A percentile compares a stretch with the other conserved stretches of the same genome.
Conservation (phyloP, 2,113 vertebrate species). For the Paradisaea rubra region DNA sequence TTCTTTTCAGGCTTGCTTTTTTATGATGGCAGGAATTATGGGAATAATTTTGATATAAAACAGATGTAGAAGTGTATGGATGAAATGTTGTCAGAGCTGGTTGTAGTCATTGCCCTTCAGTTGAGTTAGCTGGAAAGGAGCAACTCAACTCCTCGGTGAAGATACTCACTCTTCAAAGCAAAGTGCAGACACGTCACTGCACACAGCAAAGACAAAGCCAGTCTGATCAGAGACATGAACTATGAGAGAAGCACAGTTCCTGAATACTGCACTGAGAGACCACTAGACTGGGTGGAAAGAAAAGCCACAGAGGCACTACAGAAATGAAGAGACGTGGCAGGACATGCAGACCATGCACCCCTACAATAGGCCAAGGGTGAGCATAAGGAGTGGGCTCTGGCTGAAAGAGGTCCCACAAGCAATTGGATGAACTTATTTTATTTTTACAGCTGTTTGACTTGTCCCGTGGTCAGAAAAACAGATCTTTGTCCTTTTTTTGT, state of each 20-base stretch:
- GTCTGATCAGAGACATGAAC: neutral
- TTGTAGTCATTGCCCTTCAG: neutral
- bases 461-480: neutral
- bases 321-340: neutral
- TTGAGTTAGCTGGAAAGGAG: neutral
- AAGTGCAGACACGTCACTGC: neutral
- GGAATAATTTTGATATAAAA: slow-evolving; percentile 13
- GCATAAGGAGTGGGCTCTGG: neutral
- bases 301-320: neutral
- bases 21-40: neutral
- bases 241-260: neutral
- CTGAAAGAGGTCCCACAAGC: neutral
- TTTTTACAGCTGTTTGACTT: neutral
- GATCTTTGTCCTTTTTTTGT: neutral
- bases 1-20: slow-evolving; percentile 7
- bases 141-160: neutral
- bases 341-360: neutral
- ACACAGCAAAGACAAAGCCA: neutral
- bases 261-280: neutral
- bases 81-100: neutral
- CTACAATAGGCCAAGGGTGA: neutral
- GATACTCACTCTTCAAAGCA: neutral
- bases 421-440: neutral
- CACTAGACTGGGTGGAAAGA: neutral
- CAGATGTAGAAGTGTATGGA: neutral